A percentile compares a stretch with the other conserved stretches of the same genome.
Evolutionary conservation across 2,797 vertebrate species (phyloP).

Genomic region (Gallinago nigripennis): DNA sequence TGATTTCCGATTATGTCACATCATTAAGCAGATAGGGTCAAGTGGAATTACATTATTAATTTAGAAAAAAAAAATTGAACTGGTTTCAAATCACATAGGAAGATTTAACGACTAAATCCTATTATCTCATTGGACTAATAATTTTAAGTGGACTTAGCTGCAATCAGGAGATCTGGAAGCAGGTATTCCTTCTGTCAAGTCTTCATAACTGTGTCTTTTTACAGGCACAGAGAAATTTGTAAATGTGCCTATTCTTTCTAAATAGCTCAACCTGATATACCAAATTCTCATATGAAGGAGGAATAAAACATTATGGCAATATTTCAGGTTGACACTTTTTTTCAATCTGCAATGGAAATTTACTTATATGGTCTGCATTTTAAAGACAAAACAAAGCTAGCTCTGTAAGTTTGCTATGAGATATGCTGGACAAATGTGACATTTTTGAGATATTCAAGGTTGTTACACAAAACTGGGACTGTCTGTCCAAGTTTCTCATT

Average conservation of each 20-base stretch:
- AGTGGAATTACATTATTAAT: background rate
- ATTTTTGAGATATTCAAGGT: background rate
- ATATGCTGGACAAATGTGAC: background rate
- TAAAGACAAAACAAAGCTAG: slow-evolving; percentile 29
- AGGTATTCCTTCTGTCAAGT: background rate
- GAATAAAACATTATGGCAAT: background rate
- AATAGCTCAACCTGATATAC: background rate
- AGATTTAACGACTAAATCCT: background rate
- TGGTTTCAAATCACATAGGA: background rate
- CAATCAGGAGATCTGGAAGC: background rate
- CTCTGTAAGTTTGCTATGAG: background rate
- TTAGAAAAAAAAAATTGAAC: background rate
- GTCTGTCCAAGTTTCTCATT: background rate
- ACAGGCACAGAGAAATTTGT: background rate
- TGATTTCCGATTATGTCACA: background rate
- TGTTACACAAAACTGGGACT: background rate
- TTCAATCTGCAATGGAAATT: background rate
- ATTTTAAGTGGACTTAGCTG: background rate
- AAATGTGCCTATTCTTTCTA: background rate
- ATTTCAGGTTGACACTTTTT: slow-evolving; percentile 22
- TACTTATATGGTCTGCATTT: background rate
- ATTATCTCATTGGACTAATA: background rate
- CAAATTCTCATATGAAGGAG: background rate
- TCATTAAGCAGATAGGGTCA: background rate
- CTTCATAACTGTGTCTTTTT: background rate